phyloP scores from a whole-genome alignment of 2,113 vertebrate species.

The Catagonus wagneri region DNA sequence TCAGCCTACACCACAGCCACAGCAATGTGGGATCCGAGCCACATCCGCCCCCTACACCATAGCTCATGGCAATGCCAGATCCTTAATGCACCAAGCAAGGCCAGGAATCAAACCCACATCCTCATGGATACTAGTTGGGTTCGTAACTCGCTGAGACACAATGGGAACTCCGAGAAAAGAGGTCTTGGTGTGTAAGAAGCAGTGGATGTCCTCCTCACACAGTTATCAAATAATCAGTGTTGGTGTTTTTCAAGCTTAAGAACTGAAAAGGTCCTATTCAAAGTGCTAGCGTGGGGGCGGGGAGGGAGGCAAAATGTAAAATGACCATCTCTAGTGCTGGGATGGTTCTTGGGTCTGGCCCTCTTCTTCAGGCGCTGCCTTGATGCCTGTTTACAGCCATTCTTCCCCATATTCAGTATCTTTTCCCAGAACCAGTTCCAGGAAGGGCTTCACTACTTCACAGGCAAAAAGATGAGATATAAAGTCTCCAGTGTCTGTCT shows the following conservation, averaged over 20 bases:
- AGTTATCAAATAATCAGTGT: background rate
- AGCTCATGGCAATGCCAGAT: too few species aligned
- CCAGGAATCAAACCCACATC: too few species aligned
- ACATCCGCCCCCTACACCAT: too few species aligned
- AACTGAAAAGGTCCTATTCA: background rate
- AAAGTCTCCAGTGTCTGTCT: background rate
- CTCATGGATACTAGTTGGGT: too few species aligned
- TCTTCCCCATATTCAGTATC: background rate
- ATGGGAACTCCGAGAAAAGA: background rate
- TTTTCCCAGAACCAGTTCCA: background rate
- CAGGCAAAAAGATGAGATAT: background rate
- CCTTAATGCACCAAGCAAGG: too few species aligned
- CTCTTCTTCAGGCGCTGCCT: background rate
- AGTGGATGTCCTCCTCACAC: background rate
- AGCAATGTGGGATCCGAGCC: too few species aligned
- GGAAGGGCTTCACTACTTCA: background rate
- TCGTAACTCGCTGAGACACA: too few species aligned
- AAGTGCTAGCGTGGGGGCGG: background rate
- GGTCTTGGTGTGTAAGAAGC: background rate
- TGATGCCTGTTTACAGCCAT: background rate
- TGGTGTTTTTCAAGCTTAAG: background rate
- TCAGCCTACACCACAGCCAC: too few species aligned
- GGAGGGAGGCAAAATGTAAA: too few species aligned
- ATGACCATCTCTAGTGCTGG: background rate
- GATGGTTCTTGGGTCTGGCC: background rate